Base-by-base conservation (phyloP, 1,140 invertebrate species). In the Ctenoplectra terminalis region DNA sequence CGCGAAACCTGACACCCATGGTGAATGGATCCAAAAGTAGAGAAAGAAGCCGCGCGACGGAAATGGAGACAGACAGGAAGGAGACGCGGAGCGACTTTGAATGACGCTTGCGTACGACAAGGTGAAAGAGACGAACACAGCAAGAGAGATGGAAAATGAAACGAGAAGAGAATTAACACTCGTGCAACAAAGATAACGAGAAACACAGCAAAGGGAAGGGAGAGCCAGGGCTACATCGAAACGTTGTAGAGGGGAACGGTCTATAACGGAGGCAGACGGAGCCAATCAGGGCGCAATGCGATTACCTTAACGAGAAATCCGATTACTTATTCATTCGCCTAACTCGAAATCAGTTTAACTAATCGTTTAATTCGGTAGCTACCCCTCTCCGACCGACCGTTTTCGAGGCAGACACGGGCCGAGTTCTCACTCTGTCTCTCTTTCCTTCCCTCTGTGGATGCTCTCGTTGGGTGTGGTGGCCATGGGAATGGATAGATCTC, bases 301-400 rank as follows among this genome's bases (percentile, higher is more conserved):
- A 93, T 93, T 93, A 93, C 90, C 92, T 93, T 93, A 93, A 93
- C 92, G 92, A 93, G 92, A 92, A 93, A 93, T 93, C 92, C 92
- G 92, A 93, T 93, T 93, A 93, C 93, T 93, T 93, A 93, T 93
- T 93, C 93, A 93, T 93, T 93, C 92, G 90, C 91, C 92, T 92
- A 92, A 92, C 93, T 93, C 89, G 91, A 93, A 93, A 93, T 93
- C 93, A 93, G 93, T 93, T 93, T 93, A 93, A 93, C 93, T 93
- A 93, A 93, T 93, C 93, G 93, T 92, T 93, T 93, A 93, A 93
- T 93, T 93, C 92, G 91, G 90, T 91, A 85, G 89, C 84, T 87
- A 89, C 83, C 82, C 85, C 73, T 82, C 69, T n/a, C 34, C 23
- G 5, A 40, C 54, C 81, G 56, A 73, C 52, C 54, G 56, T 70